Conservation (phyloP, 2,888 invertebrate genomes). For the Epinotia brunnichana region DNA sequence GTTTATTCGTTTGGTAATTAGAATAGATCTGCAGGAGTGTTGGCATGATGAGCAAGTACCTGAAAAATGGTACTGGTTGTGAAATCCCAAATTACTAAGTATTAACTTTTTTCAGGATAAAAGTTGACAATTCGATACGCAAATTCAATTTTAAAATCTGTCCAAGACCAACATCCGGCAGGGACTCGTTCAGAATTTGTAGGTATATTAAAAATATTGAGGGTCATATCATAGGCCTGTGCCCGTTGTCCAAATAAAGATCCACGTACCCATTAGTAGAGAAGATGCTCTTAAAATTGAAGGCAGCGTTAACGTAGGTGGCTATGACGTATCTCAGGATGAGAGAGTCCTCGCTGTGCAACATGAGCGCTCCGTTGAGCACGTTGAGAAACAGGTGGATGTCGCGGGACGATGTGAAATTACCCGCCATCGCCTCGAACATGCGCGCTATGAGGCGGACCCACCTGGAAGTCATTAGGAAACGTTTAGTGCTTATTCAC, state of each 20-base stretch:
- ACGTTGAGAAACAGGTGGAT: slow-evolving; percentile 99
- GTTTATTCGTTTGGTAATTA: slow-evolving; percentile 97
- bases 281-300: slow-evolving; percentile 99
- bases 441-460: slow-evolving; percentile 96
- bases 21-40: slow-evolving; percentile 98
- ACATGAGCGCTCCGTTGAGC: slow-evolving; percentile 96
- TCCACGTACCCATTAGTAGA: slow-evolving; percentile 93
- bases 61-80: slow-evolving; percentile 60
- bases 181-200: not conserved
- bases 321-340: slow-evolving; percentile 98
- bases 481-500: not conserved
- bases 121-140: too few species aligned
- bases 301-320: slow-evolving; percentile 98
- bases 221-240: too few species aligned
- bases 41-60: slow-evolving; percentile 98
- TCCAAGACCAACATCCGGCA: not conserved
- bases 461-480: slow-evolving; percentile 85
- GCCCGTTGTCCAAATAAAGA: not conserved
- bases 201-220: not conserved
- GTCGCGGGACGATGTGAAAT: slow-evolving; percentile 98
- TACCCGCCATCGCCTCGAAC: slow-evolving; percentile 99
- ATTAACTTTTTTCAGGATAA: too few species aligned
- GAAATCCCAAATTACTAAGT: not conserved
- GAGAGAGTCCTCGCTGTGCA: slow-evolving; percentile 98
- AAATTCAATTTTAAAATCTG: not conserved